Conservation (phyloP, 2,888 invertebrate genomes). For the Habrosyne pyritoides region DNA sequence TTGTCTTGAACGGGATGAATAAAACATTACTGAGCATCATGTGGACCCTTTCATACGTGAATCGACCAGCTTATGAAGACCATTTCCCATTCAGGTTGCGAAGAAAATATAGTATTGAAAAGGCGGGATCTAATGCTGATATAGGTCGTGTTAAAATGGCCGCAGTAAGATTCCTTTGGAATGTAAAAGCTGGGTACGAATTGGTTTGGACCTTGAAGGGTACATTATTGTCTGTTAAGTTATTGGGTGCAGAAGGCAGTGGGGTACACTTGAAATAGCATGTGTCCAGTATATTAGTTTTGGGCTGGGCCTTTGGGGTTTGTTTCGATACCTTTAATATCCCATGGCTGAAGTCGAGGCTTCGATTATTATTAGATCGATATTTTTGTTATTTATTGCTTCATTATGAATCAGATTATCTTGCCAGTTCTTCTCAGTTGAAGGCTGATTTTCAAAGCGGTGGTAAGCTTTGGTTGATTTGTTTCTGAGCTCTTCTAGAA, state of each 20-base stretch:
- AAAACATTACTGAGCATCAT: slow-evolving; percentile 66
- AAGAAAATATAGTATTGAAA: slow-evolving; percentile 9
- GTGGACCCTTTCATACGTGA: slow-evolving; percentile 56
- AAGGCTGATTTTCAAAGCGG: not conserved
- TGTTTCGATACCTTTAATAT: too few relatives aligned
- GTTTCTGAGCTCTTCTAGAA: too few relatives aligned
- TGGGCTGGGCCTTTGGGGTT: too few relatives aligned
- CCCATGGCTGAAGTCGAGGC: too few relatives aligned
- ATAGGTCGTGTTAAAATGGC: slow-evolving; percentile 41
- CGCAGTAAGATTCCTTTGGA: slow-evolving; percentile 35
- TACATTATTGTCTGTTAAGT: not conserved
- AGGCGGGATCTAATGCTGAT: slow-evolving; percentile 8
- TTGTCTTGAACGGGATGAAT: slow-evolving; percentile 69
- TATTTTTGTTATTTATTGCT: too few relatives aligned
- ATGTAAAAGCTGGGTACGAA: slow-evolving; percentile 40
- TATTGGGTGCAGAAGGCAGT: not conserved
- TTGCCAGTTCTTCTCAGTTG: too few relatives aligned
- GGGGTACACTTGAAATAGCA: not conserved
- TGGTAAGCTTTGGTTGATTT: too few relatives aligned
- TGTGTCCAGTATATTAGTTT: not conserved
- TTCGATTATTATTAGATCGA: too few relatives aligned
- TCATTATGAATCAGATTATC: too few relatives aligned
- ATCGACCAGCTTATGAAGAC: slow-evolving; percentile 41
- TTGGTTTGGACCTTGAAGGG: slow-evolving; percentile 32
- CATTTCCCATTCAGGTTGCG: slow-evolving; percentile 15